phyloP scores from a whole-genome alignment of 2,888 invertebrate species.

The Lycocerus yunnanus region DNA sequence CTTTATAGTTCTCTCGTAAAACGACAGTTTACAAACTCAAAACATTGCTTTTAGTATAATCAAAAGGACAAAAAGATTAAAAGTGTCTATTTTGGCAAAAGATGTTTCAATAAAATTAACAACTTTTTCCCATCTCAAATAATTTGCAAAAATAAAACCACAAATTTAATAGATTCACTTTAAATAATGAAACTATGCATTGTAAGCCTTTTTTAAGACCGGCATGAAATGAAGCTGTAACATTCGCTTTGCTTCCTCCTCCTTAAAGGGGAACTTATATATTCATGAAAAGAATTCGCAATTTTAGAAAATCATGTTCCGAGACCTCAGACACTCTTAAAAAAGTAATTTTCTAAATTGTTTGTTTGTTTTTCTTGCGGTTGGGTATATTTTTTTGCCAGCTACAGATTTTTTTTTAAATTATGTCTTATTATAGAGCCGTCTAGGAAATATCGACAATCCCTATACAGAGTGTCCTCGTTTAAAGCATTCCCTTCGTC shows the following conservation, averaged over 20 bases:
- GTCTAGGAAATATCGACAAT: not conserved
- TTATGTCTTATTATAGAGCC: not conserved
- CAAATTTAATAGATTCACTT: not conserved
- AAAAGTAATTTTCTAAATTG: not conserved
- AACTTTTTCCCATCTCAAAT: not conserved
- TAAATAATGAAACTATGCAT: not conserved
- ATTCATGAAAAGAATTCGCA: not conserved
- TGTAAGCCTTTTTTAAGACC: not conserved
- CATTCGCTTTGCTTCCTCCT: not conserved
- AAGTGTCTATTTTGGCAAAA: not conserved
- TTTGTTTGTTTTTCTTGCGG: not conserved
- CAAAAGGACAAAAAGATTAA: not conserved
- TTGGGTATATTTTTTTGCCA: not conserved
- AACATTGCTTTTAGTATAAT: conserved; percentile 1
- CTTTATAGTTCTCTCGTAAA: conserved; percentile 13
- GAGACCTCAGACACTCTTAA: not conserved
- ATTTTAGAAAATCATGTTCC: not conserved
- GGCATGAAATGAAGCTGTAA: not conserved
- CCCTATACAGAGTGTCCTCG: not conserved
- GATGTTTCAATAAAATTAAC: not conserved
- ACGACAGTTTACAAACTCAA: not conserved
- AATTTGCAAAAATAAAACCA: not conserved
- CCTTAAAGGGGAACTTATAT: not conserved
- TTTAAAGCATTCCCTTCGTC: no score
- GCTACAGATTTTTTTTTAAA: not conserved